These are phyloP conservation scores for Cinara cedri DNA, from an alignment of 2,888 invertebrate genomes.

Conservation along the genomic window DNA sequence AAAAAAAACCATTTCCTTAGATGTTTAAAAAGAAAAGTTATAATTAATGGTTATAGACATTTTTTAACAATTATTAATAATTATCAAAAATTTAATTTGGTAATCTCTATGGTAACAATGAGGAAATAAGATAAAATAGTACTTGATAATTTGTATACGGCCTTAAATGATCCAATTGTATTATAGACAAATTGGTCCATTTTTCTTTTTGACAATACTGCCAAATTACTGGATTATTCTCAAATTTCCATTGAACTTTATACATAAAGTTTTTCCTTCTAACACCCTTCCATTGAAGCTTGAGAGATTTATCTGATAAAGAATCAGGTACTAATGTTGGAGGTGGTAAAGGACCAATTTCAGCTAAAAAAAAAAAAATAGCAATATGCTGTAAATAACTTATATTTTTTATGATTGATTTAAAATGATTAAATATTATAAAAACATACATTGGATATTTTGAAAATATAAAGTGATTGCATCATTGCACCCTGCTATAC, in stretches of 20 bases:
- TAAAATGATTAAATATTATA: conserved; percentile 26
- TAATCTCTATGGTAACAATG: no score
- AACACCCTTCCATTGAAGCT: conserved; percentile 74
- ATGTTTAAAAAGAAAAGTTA: no score
- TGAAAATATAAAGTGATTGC: conserved; percentile 78
- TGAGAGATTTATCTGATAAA: conserved; percentile 77
- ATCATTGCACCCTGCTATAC: conserved; percentile 82
- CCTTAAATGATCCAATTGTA: conserved; percentile 77
- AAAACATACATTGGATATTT: conserved; percentile 70
- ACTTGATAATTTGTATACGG: conserved; percentile 92
- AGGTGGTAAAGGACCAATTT: conserved; percentile 74
- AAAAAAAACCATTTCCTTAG: no score
- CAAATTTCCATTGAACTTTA: conserved; percentile 78
- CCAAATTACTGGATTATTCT: conserved; percentile 76
- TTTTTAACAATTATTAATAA: no score
- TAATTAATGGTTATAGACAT: no score
- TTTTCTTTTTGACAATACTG: conserved; percentile 79
- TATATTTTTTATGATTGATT: background rate
- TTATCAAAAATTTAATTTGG: no score
- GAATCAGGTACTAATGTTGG: conserved; percentile 81
- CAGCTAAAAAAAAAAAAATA: conserved; percentile 66
- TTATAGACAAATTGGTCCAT: conserved; percentile 69
- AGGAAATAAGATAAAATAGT: conserved; percentile 58
- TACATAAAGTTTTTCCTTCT: conserved; percentile 63
- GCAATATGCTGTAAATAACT: background rate